phyloP scores from a whole-genome alignment of 2,797 vertebrate species.

The Syngnathus rostellatus region DNA sequence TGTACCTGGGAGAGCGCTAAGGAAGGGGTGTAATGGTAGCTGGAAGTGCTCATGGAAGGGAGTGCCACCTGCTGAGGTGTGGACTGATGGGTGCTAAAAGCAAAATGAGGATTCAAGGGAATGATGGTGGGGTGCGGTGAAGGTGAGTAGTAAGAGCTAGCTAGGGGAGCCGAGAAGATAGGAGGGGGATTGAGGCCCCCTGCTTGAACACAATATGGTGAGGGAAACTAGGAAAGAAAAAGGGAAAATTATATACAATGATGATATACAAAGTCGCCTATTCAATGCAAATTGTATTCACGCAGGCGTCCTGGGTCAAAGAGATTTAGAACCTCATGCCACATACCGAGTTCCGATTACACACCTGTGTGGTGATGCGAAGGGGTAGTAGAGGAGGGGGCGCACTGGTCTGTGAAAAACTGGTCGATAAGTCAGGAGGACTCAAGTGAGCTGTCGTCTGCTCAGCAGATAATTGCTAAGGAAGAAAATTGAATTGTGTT shows the following conservation, averaged over 20 bases:
- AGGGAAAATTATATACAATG: slow-evolving; percentile 55
- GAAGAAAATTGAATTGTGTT: slow-evolving; percentile 25
- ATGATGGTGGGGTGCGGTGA: slow-evolving; percentile 68
- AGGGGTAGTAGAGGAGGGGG: slow-evolving; percentile 55
- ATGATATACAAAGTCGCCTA: slow-evolving; percentile 37
- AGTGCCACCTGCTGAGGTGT: slow-evolving; percentile 46
- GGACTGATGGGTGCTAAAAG: slow-evolving; percentile 50
- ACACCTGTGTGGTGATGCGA: slow-evolving; percentile 64
- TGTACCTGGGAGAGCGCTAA: slow-evolving; percentile 59
- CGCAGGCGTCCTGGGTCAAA: slow-evolving; percentile 44
- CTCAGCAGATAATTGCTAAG: slow-evolving; percentile 39
- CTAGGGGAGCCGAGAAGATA: slow-evolving; percentile 63
- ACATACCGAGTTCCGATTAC: slow-evolving; percentile 8
- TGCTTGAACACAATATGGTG: slow-evolving; percentile 76
- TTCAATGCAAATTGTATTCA: slow-evolving; percentile 53
- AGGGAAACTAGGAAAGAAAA: slow-evolving; percentile 80
- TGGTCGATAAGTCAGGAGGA: slow-evolving; percentile 40
- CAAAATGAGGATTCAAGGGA: slow-evolving; percentile 42
- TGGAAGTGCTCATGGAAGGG: slow-evolving; percentile 34
- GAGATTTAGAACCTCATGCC: background rate
- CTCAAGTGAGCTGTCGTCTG: slow-evolving; percentile 43
- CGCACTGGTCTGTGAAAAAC: slow-evolving; percentile 40
- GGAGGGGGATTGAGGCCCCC: slow-evolving; percentile 71
- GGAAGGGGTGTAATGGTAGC: slow-evolving; percentile 46
- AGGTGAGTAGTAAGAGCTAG: slow-evolving; percentile 72